Base-by-base conservation (phyloP, 1,140 invertebrate genomes). In the Araneus ventricosus region DNA sequence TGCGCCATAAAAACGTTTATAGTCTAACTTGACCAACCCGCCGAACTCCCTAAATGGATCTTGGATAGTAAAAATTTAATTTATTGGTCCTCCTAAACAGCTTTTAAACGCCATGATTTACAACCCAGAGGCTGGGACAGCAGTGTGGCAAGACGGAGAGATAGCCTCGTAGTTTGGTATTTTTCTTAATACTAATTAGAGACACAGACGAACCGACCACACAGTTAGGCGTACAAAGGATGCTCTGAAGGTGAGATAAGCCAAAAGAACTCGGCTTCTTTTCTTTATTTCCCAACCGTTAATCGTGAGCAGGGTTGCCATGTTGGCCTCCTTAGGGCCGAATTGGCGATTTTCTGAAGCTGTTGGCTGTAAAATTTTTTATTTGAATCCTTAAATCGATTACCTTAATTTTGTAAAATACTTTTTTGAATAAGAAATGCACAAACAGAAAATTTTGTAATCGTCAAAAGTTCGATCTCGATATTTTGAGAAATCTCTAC, bases 161-260 rank as follows among this genome's bases (percentile, higher is more conserved):
- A 67, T 30, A 37, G 30, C 10, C 17, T 39, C 20, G 45, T 22
- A 52, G n/a, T 27, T 57, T 88, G 57, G 24, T 59, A 84, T 91
- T 91, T 91, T 92, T 92, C 80, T 92, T 86, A 41, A 30, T 92
- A 92, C 90, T 92, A 92, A 92, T 92, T 92, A 92, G 90, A 92
- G 57, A 37, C 59, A 86, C 59, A 70, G 80, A 92, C 30, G 37
- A 82, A 52, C 34, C 90, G 90, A 92, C 90, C 90, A 92, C 90
- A 92, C 90, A 92, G 80, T 86, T 34, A 27, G 90, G 59, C n/a
- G n/a, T 67, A 52, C 27, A 24, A n/a, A 61, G 79, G 88, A 89
- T 52, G 22, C 24, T 70, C 59, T 59, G 20, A 6, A 61, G 37
- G 87, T 27, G 61, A 24, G 87, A 88, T 88, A 75, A 88, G 63